Percentiles rank a stretch among this genome's conserved stretches.
phyloP scores from a whole-genome alignment of 2,113 vertebrate species.

The Ammodytes dubius region DNA sequence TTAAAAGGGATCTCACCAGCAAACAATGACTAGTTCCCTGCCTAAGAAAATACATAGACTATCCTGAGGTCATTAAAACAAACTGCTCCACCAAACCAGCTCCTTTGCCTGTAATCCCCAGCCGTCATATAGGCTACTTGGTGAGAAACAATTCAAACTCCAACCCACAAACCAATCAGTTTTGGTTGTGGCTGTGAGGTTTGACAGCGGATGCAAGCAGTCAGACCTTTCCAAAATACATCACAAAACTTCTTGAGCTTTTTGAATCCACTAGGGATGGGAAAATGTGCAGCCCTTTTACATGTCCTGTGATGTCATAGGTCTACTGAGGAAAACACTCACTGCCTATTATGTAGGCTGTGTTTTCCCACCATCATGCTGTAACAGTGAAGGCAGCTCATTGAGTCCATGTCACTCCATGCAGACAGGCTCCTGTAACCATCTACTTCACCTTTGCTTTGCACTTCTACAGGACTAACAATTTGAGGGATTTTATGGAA shows the following conservation, averaged over 20 bases:
- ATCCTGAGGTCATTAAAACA: conserved; percentile 43
- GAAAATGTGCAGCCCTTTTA: conserved; percentile 2
- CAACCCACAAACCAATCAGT: conserved; percentile 52
- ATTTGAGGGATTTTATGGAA: not conserved
- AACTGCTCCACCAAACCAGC: conserved; percentile 45
- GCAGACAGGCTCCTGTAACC: conserved; percentile 20
- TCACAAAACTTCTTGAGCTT: not conserved
- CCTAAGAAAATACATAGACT: not conserved
- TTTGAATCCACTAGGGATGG: conserved; percentile 23
- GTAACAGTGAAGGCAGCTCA: conserved; percentile 15
- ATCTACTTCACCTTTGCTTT: conserved; percentile 22
- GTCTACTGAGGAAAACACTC: conserved; percentile 1
- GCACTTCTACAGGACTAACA: conserved; percentile 1
- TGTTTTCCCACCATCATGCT: conserved; percentile 39
- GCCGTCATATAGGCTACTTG: conserved; percentile 10
- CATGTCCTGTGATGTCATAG: not conserved
- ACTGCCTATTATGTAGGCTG: not conserved
- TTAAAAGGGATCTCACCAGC: not conserved
- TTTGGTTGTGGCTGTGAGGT: conserved; percentile 54
- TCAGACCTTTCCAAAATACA: conserved; percentile 2
- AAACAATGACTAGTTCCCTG: not conserved
- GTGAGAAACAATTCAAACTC: conserved; percentile 60
- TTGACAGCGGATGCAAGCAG: not conserved
- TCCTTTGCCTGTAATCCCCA: conserved; percentile 45
- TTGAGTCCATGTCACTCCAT: conserved; percentile 29